Evolutionary conservation across 1,140 invertebrate genomes (phyloP).

Genomic region (Heliconius nattereri): DNA sequence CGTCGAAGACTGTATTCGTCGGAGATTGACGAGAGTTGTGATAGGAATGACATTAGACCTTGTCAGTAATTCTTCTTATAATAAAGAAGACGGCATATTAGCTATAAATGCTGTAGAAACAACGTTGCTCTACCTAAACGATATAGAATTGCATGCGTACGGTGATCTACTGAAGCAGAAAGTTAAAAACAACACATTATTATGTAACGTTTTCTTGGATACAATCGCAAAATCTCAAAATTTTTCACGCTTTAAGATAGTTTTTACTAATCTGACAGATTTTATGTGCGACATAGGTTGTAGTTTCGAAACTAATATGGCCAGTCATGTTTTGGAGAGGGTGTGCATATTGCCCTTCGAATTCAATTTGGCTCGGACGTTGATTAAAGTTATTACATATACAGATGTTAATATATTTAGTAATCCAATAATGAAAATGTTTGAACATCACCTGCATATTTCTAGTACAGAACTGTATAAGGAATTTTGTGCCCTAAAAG

Average conservation of each 20-base stretch:
- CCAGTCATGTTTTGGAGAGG: constrained; percentile 56
- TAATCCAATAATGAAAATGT: constrained; percentile 50
- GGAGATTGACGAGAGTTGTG: constrained; percentile 49
- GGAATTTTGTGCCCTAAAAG: constrained; percentile 44
- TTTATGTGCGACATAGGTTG: constrained; percentile 51
- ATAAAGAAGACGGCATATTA: constrained; percentile 36
- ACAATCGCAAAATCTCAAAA: constrained; percentile 62
- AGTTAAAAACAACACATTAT: constrained; percentile 19
- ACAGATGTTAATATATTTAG: constrained; percentile 54
- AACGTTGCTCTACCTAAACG: constrained; percentile 57
- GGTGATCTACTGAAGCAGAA: constrained; percentile 47
- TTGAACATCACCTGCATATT: constrained; percentile 49
- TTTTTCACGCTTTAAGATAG: constrained; percentile 62
- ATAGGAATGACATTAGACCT: constrained; percentile 62
- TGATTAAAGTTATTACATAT: constrained; percentile 56
- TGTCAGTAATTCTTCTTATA: constrained; percentile 35
- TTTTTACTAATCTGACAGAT: constrained; percentile 61
- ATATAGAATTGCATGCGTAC: constrained; percentile 45
- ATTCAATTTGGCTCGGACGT: constrained; percentile 40
- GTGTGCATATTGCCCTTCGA: constrained; percentile 64
- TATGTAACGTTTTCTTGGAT: constrained; percentile 61
- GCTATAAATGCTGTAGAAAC: constrained; percentile 51
- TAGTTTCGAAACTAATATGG: constrained; percentile 48
- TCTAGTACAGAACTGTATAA: constrained; percentile 44
- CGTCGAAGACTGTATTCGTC: constrained; percentile 51